A percentile compares a stretch with the other conserved stretches of the same genome.
Conservation (phyloP, 2,888 invertebrate species). For the Coremacera marginata region DNA sequence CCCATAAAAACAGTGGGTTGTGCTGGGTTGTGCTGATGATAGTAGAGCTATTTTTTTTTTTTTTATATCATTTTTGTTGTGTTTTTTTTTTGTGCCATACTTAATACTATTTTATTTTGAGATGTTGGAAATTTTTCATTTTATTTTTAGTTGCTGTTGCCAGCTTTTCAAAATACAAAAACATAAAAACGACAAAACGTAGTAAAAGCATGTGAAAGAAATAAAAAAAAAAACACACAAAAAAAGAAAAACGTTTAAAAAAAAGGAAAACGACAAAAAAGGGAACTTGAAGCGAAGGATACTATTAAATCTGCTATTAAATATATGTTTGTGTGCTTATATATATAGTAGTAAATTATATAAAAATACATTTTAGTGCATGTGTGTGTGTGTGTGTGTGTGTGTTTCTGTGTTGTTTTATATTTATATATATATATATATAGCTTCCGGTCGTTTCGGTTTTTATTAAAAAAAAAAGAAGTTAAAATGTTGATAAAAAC, state of each 20-base stretch:
- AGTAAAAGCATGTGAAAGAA: not conserved
- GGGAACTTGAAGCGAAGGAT: conserved; percentile 28
- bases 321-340: conserved; percentile 29
- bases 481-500: conserved; percentile 34
- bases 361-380: not conserved
- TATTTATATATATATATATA: conserved; percentile 14
- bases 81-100: conserved; percentile 35
- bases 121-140: conserved; percentile 35
- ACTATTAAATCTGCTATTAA: conserved; percentile 30
- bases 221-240: not conserved
- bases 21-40: not conserved
- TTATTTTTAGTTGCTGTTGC: conserved; percentile 19
- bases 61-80: conserved; percentile 27
- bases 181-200: not conserved
- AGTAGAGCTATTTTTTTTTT: conserved; percentile 11
- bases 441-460: conserved; percentile 25
- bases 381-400: conserved; percentile 17
- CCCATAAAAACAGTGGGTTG: conserved; percentile 13
- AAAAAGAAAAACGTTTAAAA: conserved; percentile 26
- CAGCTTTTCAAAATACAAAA: conserved; percentile 30
- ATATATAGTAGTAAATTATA: not conserved
- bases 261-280: conserved; percentile 20
- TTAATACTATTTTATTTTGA: conserved; percentile 31
- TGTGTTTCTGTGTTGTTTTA: conserved; percentile 28
- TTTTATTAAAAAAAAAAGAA: conserved; percentile 41